Percentiles rank a stretch among this genome's conserved stretches.
These are phyloP conservation scores for Dicroscelio sp. DNA, from an alignment of 2,888 invertebrate genomes.

Conservation along the genomic window DNA sequence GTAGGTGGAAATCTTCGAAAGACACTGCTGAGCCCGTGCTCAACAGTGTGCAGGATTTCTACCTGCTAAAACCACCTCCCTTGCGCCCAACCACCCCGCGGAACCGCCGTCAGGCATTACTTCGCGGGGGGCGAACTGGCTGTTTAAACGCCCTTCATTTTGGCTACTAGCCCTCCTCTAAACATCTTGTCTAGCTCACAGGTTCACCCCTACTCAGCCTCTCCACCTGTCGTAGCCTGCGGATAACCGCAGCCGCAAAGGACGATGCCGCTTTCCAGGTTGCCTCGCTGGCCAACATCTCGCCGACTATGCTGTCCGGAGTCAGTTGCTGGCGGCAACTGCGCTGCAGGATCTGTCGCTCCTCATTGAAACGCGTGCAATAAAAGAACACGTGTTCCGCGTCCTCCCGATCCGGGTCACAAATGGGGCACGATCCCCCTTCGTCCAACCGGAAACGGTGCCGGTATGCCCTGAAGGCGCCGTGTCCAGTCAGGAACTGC, in stretches of 20 bases:
- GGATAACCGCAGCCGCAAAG: neutral
- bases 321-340: neutral
- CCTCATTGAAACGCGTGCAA: neutral
- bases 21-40: too few species aligned
- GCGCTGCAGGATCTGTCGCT: neutral
- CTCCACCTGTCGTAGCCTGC: neutral
- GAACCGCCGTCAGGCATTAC: too few species aligned
- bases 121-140: too few species aligned
- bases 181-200: neutral
- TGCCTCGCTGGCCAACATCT: neutral
- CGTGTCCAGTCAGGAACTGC: slow-evolving; percentile 1
- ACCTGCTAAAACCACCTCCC: too few species aligned
- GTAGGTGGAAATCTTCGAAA: too few species aligned
- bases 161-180: neutral
- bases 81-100: too few species aligned
- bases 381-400: neutral
- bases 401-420: neutral
- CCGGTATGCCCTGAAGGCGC: neutral
- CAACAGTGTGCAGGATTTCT: too few species aligned
- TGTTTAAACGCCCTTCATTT: too few species aligned
- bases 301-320: neutral
- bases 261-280: neutral
- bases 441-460: neutral
- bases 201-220: neutral
- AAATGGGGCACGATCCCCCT: neutral